phyloP scores from a whole-genome alignment of 2,797 vertebrate genomes.

The Taenioides sp. region DNA sequence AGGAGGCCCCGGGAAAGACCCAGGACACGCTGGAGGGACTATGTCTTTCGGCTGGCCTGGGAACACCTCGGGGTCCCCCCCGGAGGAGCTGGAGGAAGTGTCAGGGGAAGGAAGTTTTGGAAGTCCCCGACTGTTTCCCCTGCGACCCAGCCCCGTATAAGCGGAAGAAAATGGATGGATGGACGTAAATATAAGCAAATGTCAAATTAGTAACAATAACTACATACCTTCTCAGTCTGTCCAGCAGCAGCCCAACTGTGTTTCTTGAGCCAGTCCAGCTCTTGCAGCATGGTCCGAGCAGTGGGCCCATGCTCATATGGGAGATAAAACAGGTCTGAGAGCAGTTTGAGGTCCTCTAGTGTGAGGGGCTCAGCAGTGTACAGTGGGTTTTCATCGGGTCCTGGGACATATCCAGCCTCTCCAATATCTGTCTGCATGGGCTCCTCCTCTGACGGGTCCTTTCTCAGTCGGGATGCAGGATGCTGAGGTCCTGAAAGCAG shows the following conservation, averaged over 20 bases:
- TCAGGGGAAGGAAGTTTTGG: no score
- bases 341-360: conserved; percentile 89
- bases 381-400: conserved; percentile 87
- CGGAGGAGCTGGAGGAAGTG: no score
- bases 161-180: no score
- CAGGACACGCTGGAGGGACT: no score
- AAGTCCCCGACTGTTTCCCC: no score
- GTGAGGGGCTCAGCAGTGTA: conserved; percentile 91
- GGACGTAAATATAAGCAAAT: no score
- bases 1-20: no score
- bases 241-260: conserved; percentile 78
- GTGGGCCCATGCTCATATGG: conserved; percentile 92
- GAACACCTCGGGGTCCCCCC: no score
- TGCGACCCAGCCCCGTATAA: no score
- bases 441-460: conserved; percentile 81
- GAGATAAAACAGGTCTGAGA: conserved; percentile 94
- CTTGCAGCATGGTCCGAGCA: conserved; percentile 88
- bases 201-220: background rate
- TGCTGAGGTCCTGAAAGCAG: conserved; percentile 28
- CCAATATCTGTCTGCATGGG: conserved; percentile 92
- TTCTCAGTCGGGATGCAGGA: conserved; percentile 46
- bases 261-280: conserved; percentile 92
- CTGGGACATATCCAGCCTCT: conserved; percentile 79
- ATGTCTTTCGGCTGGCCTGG: no score
- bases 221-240: conserved; percentile 49